These are phyloP conservation scores for Trissoscelio sp. DNA, from an alignment of 2,888 invertebrate species.

Conservation along the genomic window DNA sequence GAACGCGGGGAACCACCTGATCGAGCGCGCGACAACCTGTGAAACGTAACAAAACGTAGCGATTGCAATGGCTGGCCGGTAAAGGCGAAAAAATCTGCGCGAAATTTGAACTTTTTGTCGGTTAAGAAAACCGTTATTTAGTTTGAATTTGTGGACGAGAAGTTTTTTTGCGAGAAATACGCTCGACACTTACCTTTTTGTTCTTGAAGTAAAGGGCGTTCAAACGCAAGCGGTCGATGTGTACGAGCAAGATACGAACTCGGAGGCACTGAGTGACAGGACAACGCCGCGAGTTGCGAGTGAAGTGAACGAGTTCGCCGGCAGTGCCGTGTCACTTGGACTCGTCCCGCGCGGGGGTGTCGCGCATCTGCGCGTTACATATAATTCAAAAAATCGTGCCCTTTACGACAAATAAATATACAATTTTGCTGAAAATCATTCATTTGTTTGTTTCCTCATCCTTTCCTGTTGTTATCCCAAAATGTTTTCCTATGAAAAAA, in stretches of 20 bases:
- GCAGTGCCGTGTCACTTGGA: constrained; percentile 77
- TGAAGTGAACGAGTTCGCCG: constrained; percentile 79
- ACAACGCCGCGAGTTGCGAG: constrained; percentile 78
- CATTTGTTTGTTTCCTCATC: no score
- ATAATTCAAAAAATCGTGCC: neutral
- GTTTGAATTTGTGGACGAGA: neutral
- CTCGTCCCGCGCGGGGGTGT: constrained; percentile 74
- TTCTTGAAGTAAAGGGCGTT: constrained; percentile 58
- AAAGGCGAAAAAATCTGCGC: neutral
- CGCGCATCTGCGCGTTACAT: constrained; percentile 43
- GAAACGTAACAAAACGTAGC: constrained; percentile 73
- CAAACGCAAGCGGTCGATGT: constrained; percentile 68
- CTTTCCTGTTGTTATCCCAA: no score
- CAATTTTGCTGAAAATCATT: neutral
- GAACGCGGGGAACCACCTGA: constrained; percentile 75
- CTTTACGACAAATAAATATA: neutral
- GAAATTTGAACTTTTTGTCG: neutral
- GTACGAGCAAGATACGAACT: constrained; percentile 68
- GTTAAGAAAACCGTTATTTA: neutral
- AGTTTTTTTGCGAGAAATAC: neutral
- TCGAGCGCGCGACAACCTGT: constrained; percentile 78
- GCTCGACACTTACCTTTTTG: constrained; percentile 70
- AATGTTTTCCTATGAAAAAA: no score
- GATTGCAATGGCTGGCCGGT: constrained; percentile 77
- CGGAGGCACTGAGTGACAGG: constrained; percentile 75